Conservation (phyloP, 1,140 invertebrate genomes). For the Diabrotica virgifera region DNA sequence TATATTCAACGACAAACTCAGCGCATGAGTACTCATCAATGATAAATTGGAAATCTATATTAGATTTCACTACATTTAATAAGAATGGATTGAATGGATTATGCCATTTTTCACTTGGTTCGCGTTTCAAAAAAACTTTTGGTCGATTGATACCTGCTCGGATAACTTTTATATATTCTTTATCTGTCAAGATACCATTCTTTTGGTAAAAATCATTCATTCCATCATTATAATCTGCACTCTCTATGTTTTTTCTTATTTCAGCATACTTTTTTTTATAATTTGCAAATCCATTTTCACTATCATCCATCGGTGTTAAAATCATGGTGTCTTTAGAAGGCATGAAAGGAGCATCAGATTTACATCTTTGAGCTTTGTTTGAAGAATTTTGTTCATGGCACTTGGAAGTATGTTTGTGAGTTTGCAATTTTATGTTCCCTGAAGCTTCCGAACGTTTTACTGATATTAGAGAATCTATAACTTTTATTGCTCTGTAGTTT, state of each 20-base stretch:
- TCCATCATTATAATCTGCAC: slow-evolving; percentile 14
- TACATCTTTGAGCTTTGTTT: slow-evolving; percentile 33
- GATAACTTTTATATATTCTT: background rate
- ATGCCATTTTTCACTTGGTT: background rate
- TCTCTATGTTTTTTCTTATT: slow-evolving; percentile 31
- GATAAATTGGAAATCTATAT: background rate
- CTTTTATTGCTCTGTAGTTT: slow-evolving; percentile 15
- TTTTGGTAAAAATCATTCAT: background rate
- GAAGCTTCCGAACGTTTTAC: slow-evolving; percentile 33
- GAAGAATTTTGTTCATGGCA: no score
- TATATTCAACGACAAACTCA: background rate
- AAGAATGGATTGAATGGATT: background rate
- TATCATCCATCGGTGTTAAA: slow-evolving; percentile 34
- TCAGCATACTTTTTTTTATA: slow-evolving; percentile 24
- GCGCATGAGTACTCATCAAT: background rate
- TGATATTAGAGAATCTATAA: slow-evolving; percentile 29
- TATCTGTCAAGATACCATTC: background rate
- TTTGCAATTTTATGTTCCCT: slow-evolving; percentile 35
- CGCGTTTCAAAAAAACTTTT: background rate
- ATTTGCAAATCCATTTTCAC: slow-evolving; percentile 22
- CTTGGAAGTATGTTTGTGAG: slow-evolving; percentile 34
- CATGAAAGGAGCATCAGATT: slow-evolving; percentile 42
- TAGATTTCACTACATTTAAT: background rate
- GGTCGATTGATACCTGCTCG: background rate
- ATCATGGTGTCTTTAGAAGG: slow-evolving; percentile 30